Evolutionary conservation across 2,797 vertebrate species (phyloP).

Genomic region (Poeciliopsis paucimaculata): DNA sequence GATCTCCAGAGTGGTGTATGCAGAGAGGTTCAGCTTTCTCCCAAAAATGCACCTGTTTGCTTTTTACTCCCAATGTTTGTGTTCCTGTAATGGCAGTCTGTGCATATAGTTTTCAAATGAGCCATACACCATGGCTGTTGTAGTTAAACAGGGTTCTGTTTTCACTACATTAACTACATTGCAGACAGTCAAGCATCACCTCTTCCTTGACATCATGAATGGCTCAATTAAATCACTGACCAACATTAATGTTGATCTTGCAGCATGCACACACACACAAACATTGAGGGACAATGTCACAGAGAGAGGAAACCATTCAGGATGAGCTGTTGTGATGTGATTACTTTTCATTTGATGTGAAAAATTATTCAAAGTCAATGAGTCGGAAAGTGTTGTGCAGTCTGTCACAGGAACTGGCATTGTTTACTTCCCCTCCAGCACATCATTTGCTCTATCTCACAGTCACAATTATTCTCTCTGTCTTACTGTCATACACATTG

Average conservation of each 20-base stretch:
- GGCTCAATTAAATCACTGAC: slow-evolving; percentile 45
- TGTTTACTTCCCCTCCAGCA: slow-evolving; percentile 78
- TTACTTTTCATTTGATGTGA: slow-evolving; percentile 79
- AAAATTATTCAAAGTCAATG: slow-evolving; percentile 80
- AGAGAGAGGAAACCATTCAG: slow-evolving; percentile 57
- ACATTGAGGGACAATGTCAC: slow-evolving; percentile 26
- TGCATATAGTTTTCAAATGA: background rate
- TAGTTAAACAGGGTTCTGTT: background rate
- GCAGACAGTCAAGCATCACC: slow-evolving; percentile 4
- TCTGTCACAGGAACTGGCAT: slow-evolving; percentile 76
- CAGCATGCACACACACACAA: slow-evolving; percentile 2
- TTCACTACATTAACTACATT: background rate
- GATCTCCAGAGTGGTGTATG: background rate
- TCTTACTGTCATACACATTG: slow-evolving; percentile 74
- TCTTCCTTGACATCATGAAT: slow-evolving; percentile 21
- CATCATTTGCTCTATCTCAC: slow-evolving; percentile 74
- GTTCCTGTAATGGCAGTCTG: background rate
- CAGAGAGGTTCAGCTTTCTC: background rate
- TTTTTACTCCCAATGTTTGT: background rate
- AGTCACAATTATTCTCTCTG: slow-evolving; percentile 76
- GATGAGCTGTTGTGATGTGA: slow-evolving; percentile 73
- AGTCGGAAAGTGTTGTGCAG: slow-evolving; percentile 76
- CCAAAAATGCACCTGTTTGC: background rate
- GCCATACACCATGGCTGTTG: background rate
- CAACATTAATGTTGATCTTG: slow-evolving; percentile 34